Conservation (phyloP, 2,888 invertebrate genomes). For the Tenthredo notha region DNA sequence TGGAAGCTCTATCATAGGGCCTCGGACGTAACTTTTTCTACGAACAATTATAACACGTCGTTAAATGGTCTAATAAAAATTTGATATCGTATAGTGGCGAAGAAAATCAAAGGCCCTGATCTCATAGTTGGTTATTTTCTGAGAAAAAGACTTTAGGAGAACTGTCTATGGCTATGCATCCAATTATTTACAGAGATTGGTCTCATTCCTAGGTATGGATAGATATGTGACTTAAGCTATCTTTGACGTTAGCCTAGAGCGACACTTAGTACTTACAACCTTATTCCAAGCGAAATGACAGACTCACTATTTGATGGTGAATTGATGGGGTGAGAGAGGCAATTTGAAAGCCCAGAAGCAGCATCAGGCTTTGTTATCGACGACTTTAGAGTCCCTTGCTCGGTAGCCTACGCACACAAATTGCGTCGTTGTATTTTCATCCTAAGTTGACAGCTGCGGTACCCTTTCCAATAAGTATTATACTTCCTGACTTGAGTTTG, state of each 20-base stretch:
- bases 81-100: not conserved
- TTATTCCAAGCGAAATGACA: conserved; percentile 53
- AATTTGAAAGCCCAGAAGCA: conserved; percentile 51
- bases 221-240: not conserved
- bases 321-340: conserved; percentile 50
- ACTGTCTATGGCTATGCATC: not conserved
- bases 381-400: conserved; percentile 47
- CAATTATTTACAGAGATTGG: not conserved
- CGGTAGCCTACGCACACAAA: conserved; percentile 42
- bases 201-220: not conserved
- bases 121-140: not conserved
- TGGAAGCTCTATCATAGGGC: no score
- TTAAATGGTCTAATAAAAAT: not conserved
- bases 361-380: conserved; percentile 44
- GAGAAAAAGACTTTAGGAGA: not conserved
- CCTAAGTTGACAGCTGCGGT: conserved; percentile 53
- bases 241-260: conserved; percentile 17
- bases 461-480: conserved; percentile 27
- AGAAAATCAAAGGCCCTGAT: not conserved
- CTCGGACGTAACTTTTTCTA: no score
- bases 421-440: conserved; percentile 41
- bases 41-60: not conserved
- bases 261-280: conserved; percentile 40
- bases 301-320: conserved; percentile 51
- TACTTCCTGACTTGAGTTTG: not conserved